These are phyloP conservation scores for Macrobrachium nipponense DNA, from an alignment of 1,140 invertebrate genomes.

Conservation along the genomic window DNA sequence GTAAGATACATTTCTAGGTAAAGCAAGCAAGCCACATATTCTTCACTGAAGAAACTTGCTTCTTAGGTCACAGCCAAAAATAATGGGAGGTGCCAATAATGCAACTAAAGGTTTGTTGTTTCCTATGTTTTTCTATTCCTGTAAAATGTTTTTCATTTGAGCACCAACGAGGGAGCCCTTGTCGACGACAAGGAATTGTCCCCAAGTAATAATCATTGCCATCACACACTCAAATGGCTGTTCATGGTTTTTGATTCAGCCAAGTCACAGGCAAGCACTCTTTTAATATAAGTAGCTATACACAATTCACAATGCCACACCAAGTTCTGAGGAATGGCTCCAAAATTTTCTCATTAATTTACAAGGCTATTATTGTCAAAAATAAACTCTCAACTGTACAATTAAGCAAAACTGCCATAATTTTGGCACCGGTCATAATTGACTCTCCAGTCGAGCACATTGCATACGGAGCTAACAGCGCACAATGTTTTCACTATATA, in stretches of 20 bases:
- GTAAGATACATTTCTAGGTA: no score
- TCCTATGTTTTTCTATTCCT: background rate
- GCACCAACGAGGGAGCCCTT: background rate
- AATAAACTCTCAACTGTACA: constrained; percentile 62
- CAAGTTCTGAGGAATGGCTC: background rate
- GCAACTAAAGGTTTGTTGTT: constrained; percentile 31
- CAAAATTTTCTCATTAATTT: constrained; percentile 27
- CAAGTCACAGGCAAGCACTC: background rate
- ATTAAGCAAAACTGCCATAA: constrained; percentile 46
- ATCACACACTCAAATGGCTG: no score
- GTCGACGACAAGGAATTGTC: background rate
- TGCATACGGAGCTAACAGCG: constrained; percentile 43
- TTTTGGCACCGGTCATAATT: constrained; percentile 54
- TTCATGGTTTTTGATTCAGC: no score
- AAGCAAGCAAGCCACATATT: no score
- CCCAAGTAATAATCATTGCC: no score
- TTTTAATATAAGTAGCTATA: background rate
- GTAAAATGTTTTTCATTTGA: background rate
- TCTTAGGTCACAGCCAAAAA: constrained; percentile 39
- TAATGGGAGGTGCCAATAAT: constrained; percentile 29
- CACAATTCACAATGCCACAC: constrained; percentile 1
- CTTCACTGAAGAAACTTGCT: constrained; percentile 16
- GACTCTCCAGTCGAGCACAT: constrained; percentile 43
- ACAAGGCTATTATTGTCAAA: constrained; percentile 48
- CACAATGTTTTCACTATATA: constrained; percentile 42